Conservation (phyloP, 2,888 invertebrate genomes). For the Andrena bucephala region DNA sequence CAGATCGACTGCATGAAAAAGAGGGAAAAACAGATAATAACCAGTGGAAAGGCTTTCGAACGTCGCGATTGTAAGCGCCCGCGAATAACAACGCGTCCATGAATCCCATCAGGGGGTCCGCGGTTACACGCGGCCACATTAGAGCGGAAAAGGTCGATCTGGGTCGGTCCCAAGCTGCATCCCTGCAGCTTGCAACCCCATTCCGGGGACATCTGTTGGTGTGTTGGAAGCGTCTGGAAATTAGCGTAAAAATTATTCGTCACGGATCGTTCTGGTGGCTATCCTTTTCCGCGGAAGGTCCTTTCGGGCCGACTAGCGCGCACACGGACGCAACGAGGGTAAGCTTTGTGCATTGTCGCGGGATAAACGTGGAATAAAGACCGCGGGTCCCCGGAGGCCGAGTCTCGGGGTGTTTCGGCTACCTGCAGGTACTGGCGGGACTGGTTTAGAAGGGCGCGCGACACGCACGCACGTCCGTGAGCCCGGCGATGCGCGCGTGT, state of each 20-base stretch:
- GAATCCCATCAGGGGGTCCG: background rate
- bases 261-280: conserved; percentile 68
- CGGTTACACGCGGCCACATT: conserved; percentile 8
- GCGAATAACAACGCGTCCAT: background rate
- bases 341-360: conserved; percentile 74
- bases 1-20: conserved; percentile 12
- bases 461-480: conserved; percentile 23
- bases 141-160: background rate
- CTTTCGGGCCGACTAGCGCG: conserved; percentile 37
- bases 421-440: conserved; percentile 49
- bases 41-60: background rate
- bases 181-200: background rate
- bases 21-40: background rate
- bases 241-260: conserved; percentile 82
- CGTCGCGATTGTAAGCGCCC: conserved; percentile 20
- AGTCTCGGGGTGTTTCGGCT: conserved; percentile 47
- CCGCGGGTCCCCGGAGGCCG: conserved; percentile 64
- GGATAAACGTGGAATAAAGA: conserved; percentile 77
- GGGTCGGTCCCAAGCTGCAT: background rate
- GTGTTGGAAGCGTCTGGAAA: conserved; percentile 62
- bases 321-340: conserved; percentile 11
- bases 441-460: conserved; percentile 19
- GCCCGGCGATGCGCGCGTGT: background rate
- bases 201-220: conserved; percentile 43
- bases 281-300: conserved; percentile 35